phyloP scores from a whole-genome alignment of 2,797 vertebrate genomes.

The Gephyroberyx darwinii region DNA sequence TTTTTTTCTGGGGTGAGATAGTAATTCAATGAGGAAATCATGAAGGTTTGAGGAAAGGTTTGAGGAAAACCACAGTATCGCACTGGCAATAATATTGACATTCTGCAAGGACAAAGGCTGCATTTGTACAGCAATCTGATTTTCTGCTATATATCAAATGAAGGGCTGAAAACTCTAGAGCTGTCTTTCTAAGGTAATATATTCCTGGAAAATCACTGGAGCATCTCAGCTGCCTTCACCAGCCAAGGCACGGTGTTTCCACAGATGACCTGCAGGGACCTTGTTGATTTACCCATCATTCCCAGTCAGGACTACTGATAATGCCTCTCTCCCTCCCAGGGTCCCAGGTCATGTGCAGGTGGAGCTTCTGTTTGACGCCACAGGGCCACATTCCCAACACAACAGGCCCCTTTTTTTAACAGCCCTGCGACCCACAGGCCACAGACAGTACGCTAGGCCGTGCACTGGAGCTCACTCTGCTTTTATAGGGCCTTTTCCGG shows the following conservation, averaged over 20 bases:
- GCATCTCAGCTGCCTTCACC: background rate
- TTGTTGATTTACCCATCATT: conserved; percentile 47
- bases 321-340: conserved; percentile 22
- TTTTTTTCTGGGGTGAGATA: conserved; percentile 3
- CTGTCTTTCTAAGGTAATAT: background rate
- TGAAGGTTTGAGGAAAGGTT: conserved; percentile 11
- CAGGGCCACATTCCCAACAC: conserved; percentile 51
- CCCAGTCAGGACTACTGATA: conserved; percentile 47
- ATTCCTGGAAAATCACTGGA: conserved; percentile 30
- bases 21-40: conserved; percentile 22
- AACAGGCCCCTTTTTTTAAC: conserved; percentile 43
- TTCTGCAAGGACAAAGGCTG: conserved; percentile 6
- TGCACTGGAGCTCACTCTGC: conserved; percentile 38
- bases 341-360: conserved; percentile 63
- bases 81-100: background rate
- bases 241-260: background rate
- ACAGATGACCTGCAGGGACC: conserved; percentile 16
- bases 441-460: conserved; percentile 59
- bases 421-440: conserved; percentile 57
- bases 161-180: background rate
- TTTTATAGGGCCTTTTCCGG: conserved; percentile 67
- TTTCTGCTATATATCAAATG: conserved; percentile 1
- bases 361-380: conserved; percentile 76
- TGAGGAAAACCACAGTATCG: background rate
- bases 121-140: conserved; percentile 11